Evolutionary conservation across 1,140 invertebrate genomes (phyloP), one percentile per base, ranked within the genome.

Genomic region (Trichomalopsis sarcophagae): DNA sequence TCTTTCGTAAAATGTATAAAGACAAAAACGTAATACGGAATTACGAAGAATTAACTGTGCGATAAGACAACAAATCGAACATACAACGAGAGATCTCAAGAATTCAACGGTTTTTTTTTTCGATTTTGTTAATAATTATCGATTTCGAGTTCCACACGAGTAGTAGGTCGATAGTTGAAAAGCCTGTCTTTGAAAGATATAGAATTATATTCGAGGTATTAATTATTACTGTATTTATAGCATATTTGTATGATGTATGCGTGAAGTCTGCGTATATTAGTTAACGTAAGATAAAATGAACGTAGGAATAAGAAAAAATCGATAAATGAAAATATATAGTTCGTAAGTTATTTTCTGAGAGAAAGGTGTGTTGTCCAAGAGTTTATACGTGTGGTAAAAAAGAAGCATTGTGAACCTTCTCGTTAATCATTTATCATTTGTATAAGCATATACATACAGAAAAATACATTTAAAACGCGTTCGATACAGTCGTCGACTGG

Each of bases 191-290:
- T 79, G 50, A 82, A 83, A 86, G 66, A 47, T 85, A 55, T 85
- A 55, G 80, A 85, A 87, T 88, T 88, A 88, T 81, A 84, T 87
- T 86, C 79, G 87, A 87, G 87, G 88, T 89, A 90, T 88, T 90
- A 91, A 87, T 84, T 87, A 90, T 86, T 88, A 91, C 89, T 89
- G 78, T 91, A 90, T 90, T 91, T 90, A 89, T 90, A 89, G 79
- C 76, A 76, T 89, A 88, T 90, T 89, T 90, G 82, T 89, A 90
- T 86, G 85, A 84, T 14, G 47, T 87, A 87, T 86, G 86, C 86
- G 90, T 87, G 88, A 86, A 89, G 14, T 68, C 88, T 88, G 87
- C 84, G 84, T 89, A 88, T 79, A 75, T 23, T 47, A 47, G 13
- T 40, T 23, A 73, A 73, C 7, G 3, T 33, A 81, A 73, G 80